Evolutionary conservation across 2,888 invertebrate species (phyloP).

Genomic region (Stenotaenia linearis): DNA sequence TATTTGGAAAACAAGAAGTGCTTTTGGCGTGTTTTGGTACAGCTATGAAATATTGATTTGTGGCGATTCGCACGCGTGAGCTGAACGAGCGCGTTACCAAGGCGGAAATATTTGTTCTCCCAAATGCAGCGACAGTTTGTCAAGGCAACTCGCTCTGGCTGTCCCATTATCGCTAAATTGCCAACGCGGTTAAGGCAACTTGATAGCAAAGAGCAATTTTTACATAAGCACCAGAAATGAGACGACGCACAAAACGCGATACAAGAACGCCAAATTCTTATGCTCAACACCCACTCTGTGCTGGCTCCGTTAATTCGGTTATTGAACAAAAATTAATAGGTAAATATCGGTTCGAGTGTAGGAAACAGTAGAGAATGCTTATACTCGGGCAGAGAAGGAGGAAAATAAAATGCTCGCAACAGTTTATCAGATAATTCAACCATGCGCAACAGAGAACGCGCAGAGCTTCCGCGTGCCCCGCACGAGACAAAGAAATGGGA

Average conservation of each 20-base stretch:
- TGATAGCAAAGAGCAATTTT: constrained; percentile 26
- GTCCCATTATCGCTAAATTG: constrained; percentile 26
- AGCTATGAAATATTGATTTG: constrained; percentile 26
- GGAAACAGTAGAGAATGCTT: too few species aligned
- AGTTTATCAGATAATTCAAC: constrained; percentile 1
- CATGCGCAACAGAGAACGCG: constrained; percentile 17
- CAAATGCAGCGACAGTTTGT: constrained; percentile 26
- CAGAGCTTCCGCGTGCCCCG: constrained; percentile 13
- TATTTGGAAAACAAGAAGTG: constrained; percentile 24
- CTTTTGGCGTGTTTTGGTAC: constrained; percentile 21
- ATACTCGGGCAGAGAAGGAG: not conserved
- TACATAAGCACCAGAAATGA: constrained; percentile 21
- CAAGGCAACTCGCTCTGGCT: constrained; percentile 26
- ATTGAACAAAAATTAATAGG: constrained; percentile 7
- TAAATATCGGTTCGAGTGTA: not conserved
- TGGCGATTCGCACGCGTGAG: constrained; percentile 26
- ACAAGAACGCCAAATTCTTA: not conserved
- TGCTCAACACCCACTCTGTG: not conserved
- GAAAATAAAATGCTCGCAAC: not conserved
- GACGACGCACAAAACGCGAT: constrained; percentile 1
- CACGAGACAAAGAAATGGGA: constrained; percentile 24
- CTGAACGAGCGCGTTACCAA: constrained; percentile 21
- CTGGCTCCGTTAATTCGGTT: not conserved
- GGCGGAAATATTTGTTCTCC: constrained; percentile 26
- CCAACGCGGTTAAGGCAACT: constrained; percentile 26